Evolutionary conservation across 2,113 vertebrate species (phyloP).

Genomic region (Columba janthina): DNA sequence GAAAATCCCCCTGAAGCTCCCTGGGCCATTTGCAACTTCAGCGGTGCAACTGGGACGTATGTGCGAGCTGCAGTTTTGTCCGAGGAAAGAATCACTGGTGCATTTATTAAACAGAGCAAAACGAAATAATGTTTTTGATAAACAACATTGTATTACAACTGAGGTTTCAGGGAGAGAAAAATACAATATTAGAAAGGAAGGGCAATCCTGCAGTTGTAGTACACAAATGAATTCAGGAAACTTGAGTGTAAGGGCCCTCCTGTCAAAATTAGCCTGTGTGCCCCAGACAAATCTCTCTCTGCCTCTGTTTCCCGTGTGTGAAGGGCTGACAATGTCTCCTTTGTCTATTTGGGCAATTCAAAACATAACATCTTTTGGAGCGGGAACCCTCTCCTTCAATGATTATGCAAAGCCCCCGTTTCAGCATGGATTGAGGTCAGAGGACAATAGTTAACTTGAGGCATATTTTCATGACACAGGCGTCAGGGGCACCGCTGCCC

Average conservation of each 20-base stretch:
- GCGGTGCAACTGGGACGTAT: rapidly evolving
- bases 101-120: neutral
- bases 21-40: neutral
- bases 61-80: neutral
- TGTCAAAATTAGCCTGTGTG: neutral
- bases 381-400: neutral
- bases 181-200: neutral
- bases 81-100: neutral
- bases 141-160: neutral
- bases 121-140: neutral
- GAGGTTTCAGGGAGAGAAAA: neutral
- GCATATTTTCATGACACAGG: slow-evolving; percentile 9
- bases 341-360: slow-evolving; percentile 28
- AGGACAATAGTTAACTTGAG: slow-evolving; percentile 36
- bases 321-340: slow-evolving; percentile 36
- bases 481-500: neutral
- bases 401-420: slow-evolving; percentile 46
- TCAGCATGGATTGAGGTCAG: slow-evolving; percentile 14
- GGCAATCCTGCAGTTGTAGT: neutral
- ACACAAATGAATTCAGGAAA: neutral
- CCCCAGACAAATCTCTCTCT: neutral
- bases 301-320: neutral
- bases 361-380: slow-evolving; percentile 20
- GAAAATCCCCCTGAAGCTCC: neutral
- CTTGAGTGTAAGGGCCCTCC: neutral